Base-by-base conservation (phyloP, 2,888 invertebrate genomes). In the Euplexia lucipara region DNA sequence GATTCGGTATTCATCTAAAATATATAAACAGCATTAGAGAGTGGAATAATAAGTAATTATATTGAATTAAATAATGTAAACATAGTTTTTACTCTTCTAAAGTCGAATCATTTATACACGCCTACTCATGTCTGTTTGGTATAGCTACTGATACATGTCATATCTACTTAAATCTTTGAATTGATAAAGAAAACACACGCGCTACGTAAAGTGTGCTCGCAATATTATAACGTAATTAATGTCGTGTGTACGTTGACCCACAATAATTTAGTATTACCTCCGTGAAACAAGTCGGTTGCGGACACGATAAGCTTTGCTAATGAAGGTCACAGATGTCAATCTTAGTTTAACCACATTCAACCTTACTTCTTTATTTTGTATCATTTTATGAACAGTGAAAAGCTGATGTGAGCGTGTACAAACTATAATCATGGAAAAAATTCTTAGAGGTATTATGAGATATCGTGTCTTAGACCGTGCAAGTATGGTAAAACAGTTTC, bases 401-500 rank as follows among this genome's bases (percentile, higher is more conserved):
- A 59, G 54, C 63, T 70, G 37, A 81, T 84, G 70, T 70, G 68
- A 77, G 47, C 75, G 60, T 44, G 67, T 70, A 60, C 69, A 63
- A 52, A 65, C 47, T 52, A 47, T 12, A 87, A 89, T 61, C 60
- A 98, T 99, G 98, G 98, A 98, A 86, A 96, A 97, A 92, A 98
- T 99, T 89, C 93, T 99, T 79, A 96, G 97, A 88, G 99, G 99
- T 56, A 97, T 99, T 59, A 98, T 99, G 97, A 96, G 97, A 86
- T 99, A 99, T 91, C 96, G 98, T 68, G 96, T 97, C 71, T 96
- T 97, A 62, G 97, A 98, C 78, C 96, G 98, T 76, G 97, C 97
- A 69, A 97, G 96, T 86, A 98, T 99, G 98, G 98, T 99, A 35
- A 97, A 98, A 93, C 98, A 99, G 92, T 99, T 99, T 93, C 96